Percentiles rank a stretch among this genome's conserved stretches.
These are phyloP conservation scores for Microchirus variegatus DNA, from an alignment of 2,797 vertebrate species.

Conservation along the genomic window DNA sequence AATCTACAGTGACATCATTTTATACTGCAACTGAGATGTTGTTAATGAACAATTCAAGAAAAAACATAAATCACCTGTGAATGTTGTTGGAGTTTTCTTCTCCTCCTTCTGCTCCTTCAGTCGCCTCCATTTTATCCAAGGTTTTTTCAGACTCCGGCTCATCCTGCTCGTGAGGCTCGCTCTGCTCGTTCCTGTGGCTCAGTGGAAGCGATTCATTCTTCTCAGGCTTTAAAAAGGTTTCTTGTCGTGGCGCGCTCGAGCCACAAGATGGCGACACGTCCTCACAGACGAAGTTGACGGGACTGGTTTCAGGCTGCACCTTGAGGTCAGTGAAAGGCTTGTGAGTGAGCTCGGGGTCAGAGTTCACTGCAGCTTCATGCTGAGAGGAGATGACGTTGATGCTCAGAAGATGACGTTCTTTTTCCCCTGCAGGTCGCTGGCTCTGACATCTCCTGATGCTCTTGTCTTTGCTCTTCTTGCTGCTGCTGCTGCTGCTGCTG, in stretches of 20 bases:
- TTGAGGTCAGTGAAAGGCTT: not conserved
- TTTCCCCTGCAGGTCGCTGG: constrained; percentile 46
- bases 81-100: constrained; percentile 2
- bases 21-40: no score
- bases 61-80: constrained; percentile 33
- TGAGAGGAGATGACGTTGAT: constrained; percentile 6
- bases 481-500: constrained; percentile 18
- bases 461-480: constrained; percentile 63
- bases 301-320: not conserved
- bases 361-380: not conserved
- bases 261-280: constrained; percentile 55
- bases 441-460: constrained; percentile 66
- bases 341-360: not conserved
- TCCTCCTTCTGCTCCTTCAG: not conserved
- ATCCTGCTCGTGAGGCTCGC: not conserved
- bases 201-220: constrained; percentile 8
- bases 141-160: not conserved
- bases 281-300: not conserved
- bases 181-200: not conserved
- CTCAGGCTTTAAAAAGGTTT: not conserved
- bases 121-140: not conserved
- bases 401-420: constrained; percentile 28
- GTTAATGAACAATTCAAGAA: no score
- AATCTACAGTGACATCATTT: no score
- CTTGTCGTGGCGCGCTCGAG: constrained; percentile 1